Evolutionary conservation across 2,888 invertebrate species (phyloP), one percentile per base, ranked within the genome.

Genomic region (Drosophila macrospina): DNA sequence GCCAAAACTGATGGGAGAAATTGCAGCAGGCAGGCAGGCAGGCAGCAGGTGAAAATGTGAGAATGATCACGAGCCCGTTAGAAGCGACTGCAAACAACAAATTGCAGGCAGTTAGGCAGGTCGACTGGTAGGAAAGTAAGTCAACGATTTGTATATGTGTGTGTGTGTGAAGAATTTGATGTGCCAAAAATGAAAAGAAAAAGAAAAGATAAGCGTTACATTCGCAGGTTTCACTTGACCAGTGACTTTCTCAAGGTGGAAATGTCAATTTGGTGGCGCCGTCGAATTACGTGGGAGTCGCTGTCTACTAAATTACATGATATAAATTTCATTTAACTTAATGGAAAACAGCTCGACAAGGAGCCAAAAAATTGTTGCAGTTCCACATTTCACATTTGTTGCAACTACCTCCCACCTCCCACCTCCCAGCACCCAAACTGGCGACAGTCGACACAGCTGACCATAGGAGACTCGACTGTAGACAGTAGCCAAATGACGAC

Each of bases 1-100:
- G 70, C 70, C 73, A 44, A 73, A 74, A 56, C 76, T 69, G 87
- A 84, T 84, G 87, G 72, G 87, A 86, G 81, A 82, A 82, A 82
- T 62, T 80, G 64, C 66, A 24, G 26, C n/a, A 15, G 26, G 66
- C 74, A 48, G 41, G 62, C 76, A 72, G 80, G 30, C 16, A 26
- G 32, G 67, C 74, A 50, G 47, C 64, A 80, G 78, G 80, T 75
- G 78, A 75, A 75, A 75, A 78, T 78, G 69, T 69, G 78, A 77
- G 74, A 74, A 74, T 50, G 66, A 42, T 51, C 30, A 37, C 61
- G 55, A 62, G 52, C 11, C 76, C 52, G 76, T 74, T 78, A 77
- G 70, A 67, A 63, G 55, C 41, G 16, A 20, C 24, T 50, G 32
- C 34, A 13, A 56, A 28, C 8, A 30, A 30, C 32, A 66, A 66